Percentiles rank a stretch among this genome's conserved stretches.
Conservation (phyloP, 92 coral and sea anemone species). For the Montipora capitata region DNA sequence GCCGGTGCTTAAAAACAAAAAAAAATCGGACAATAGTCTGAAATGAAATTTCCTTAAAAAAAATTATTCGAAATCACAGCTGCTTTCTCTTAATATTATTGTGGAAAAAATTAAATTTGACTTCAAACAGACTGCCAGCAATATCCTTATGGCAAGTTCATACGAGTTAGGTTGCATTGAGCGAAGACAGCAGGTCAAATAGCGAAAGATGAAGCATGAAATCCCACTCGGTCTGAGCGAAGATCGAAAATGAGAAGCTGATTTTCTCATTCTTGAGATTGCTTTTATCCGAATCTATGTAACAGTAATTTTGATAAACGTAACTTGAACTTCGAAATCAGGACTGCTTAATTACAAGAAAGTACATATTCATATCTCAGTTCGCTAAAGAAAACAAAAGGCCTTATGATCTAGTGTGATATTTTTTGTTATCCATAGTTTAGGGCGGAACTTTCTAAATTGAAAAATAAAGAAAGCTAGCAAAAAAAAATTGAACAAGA, state of each 20-base stretch:
- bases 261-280: not conserved
- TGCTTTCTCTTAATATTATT: not conserved
- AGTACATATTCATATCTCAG: conserved; percentile 5
- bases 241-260: not conserved
- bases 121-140: not conserved
- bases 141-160: too few relatives aligned
- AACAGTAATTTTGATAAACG: not conserved
- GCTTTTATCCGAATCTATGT: not conserved
- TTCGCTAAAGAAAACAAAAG: conserved; percentile 1
- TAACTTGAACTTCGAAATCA: not conserved
- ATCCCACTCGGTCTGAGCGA: too few relatives aligned
- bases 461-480: not conserved
- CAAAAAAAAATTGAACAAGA: conserved; percentile 3
- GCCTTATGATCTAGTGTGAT: not conserved
- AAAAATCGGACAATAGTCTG: not conserved
- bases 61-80: not conserved
- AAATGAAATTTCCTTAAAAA: not conserved
- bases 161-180: too few relatives aligned
- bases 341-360: conserved; percentile 6
- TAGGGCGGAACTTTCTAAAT: too few relatives aligned
- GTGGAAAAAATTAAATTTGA: conserved; percentile 1
- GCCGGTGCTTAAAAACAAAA: not conserved
- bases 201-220: too few relatives aligned
- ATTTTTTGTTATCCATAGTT: too few relatives aligned
- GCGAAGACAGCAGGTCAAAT: too few relatives aligned